Evolutionary conservation across 2,888 invertebrate species (phyloP).

Genomic region (Pseudococcus viburni): DNA sequence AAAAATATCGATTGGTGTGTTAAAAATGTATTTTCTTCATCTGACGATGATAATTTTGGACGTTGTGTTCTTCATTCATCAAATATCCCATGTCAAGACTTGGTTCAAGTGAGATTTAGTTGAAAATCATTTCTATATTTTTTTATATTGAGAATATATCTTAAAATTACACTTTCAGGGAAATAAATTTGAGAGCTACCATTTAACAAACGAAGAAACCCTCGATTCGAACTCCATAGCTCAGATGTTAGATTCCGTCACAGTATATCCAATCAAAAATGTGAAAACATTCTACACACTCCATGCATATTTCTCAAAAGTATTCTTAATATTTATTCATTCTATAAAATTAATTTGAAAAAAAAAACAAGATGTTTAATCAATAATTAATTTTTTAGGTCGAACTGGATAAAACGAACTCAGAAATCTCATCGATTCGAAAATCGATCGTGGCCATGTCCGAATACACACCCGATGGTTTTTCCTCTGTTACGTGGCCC

Average conservation of each 20-base stretch:
- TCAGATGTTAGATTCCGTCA: constrained; percentile 74
- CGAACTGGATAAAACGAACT: constrained; percentile 69
- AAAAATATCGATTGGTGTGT: constrained; percentile 90
- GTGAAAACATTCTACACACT: constrained; percentile 79
- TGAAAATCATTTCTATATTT: not conserved
- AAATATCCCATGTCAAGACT: constrained; percentile 76
- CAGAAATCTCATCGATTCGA: constrained; percentile 72
- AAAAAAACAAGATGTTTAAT: constrained; percentile 67
- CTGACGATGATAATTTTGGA: constrained; percentile 90
- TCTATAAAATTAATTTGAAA: constrained; percentile 68
- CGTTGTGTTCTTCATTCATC: constrained; percentile 85
- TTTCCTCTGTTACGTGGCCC: constrained; percentile 77
- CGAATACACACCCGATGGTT: constrained; percentile 72
- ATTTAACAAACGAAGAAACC: constrained; percentile 68
- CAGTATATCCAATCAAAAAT: constrained; percentile 78
- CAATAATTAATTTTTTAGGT: constrained; percentile 11
- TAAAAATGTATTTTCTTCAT: constrained; percentile 85
- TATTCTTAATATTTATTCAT: constrained; percentile 71
- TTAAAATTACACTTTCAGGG: constrained; percentile 60
- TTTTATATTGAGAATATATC: not conserved
- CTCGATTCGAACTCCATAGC: constrained; percentile 68
- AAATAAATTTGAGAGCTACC: constrained; percentile 66
- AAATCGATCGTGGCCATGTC: constrained; percentile 72
- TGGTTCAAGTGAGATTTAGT: constrained; percentile 73
- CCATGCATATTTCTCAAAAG: constrained; percentile 79